A percentile compares a stretch with the other conserved stretches of the same genome.
Evolutionary conservation across 2,113 vertebrate species (phyloP).

Genomic region (Leptocoma aspasia): DNA sequence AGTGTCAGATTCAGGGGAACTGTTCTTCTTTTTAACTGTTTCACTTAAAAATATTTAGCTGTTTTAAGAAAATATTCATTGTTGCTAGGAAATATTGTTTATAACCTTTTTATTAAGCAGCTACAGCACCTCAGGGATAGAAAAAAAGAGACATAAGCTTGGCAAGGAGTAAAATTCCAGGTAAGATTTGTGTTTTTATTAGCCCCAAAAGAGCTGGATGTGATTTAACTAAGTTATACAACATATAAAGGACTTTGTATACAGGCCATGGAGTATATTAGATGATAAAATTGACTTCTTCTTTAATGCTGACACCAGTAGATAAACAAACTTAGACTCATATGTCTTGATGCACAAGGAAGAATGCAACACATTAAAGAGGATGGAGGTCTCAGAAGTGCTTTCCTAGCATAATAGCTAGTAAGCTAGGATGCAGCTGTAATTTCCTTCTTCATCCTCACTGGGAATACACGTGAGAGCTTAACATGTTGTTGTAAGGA

Average conservation of each 20-base stretch:
- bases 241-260: neutral
- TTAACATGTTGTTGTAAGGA: neutral
- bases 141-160: neutral
- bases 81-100: constrained; percentile 42
- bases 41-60: neutral
- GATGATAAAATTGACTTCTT: neutral
- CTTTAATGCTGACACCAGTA: neutral
- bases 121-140: constrained; percentile 7
- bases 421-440: neutral
- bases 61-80: constrained; percentile 9
- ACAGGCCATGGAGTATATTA: neutral
- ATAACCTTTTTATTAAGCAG: constrained; percentile 22
- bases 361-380: neutral
- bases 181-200: constrained; percentile 4
- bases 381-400: neutral
- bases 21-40: neutral
- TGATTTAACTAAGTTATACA: constrained; percentile 10
- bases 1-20: neutral
- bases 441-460: neutral
- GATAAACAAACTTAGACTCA: neutral
- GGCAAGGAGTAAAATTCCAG: constrained; percentile 16
- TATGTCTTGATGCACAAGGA: neutral
- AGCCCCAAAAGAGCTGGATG: neutral
- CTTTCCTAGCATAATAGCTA: neutral
- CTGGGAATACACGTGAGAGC: neutral